A percentile compares a stretch with the other conserved stretches of the same genome.
Conservation (phyloP, 2,888 invertebrate species). For the Luperina testacea region DNA sequence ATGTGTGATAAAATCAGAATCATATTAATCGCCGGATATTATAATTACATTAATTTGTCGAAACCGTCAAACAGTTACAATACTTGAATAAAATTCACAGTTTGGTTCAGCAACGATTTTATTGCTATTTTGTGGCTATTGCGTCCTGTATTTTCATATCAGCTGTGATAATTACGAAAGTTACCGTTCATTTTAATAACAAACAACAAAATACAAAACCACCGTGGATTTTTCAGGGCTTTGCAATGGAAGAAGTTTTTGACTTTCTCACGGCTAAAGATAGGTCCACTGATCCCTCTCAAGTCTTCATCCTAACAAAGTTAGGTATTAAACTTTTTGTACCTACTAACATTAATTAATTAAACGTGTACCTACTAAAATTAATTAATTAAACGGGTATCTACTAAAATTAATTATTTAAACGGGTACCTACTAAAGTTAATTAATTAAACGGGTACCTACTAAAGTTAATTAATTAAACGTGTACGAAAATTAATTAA, state of each 20-base stretch:
- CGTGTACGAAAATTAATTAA: no score
- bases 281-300: no score
- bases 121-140: slow-evolving; percentile 4
- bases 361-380: no score
- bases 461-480: no score
- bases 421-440: no score
- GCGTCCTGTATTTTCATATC: slow-evolving; percentile 1
- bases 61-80: neutral
- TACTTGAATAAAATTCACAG: neutral
- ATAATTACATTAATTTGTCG: neutral
- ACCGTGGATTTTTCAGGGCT: neutral
- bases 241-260: neutral
- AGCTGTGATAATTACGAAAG: slow-evolving; percentile 1
- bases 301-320: no score
- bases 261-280: neutral
- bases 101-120: neutral
- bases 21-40: neutral
- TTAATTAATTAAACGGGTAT: no score
- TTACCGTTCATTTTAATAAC: neutral
- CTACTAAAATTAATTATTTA: no score
- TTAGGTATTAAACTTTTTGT: neutral
- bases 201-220: neutral
- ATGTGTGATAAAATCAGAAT: neutral
- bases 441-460: no score
- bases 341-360: no score